Evolutionary conservation across 2,797 vertebrate species (phyloP), one percentile per base, ranked within the genome.

Genomic region (Syndactyla subalaris): DNA sequence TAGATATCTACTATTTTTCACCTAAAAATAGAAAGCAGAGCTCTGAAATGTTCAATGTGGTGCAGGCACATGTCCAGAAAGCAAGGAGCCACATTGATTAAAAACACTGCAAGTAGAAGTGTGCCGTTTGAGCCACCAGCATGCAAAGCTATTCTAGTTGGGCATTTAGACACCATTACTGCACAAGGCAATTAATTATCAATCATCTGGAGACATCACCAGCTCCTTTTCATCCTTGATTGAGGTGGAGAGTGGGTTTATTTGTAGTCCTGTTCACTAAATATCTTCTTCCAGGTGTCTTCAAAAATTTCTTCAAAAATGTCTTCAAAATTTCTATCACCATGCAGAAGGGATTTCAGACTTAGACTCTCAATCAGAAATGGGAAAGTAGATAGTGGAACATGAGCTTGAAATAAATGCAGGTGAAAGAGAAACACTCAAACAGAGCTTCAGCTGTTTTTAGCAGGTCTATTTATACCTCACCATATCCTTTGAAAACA

Each of bases 381-480:
- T 34, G 27, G 46, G 58, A 70, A 74, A 34, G 43, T 46, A 83
- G 30, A 68, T 9, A 91, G 87, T 68, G 68, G 16, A 88, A 87
- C 45, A 85, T 59, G 45, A 89, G 75, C 51, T 75, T 96, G 62
- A 92, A 89, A 86, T 84, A 94, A 93, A 97, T 86, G 76, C 92
- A 96, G 92, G 93, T 96, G 78, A 94, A 83, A 95, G 62, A 97
- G 91, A 95, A 95, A 90, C 88, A 95, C 90, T 91, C 71, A 93
- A 92, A 92, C 74, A 94, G 92, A 93, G 78, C 94, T 96, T 94
- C 85, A 94, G 55, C 87, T 1, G 5, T 61, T 94, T 88, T 97
- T 96, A 96, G 87, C 79, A 91, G 62, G 83, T 55, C 86, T 96
- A 97, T 97, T 97, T 97, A 95, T 96, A 96, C 72, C 62, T 92